phyloP scores from a whole-genome alignment of 2,888 invertebrate genomes.

The Opisthograptis luteolata region DNA sequence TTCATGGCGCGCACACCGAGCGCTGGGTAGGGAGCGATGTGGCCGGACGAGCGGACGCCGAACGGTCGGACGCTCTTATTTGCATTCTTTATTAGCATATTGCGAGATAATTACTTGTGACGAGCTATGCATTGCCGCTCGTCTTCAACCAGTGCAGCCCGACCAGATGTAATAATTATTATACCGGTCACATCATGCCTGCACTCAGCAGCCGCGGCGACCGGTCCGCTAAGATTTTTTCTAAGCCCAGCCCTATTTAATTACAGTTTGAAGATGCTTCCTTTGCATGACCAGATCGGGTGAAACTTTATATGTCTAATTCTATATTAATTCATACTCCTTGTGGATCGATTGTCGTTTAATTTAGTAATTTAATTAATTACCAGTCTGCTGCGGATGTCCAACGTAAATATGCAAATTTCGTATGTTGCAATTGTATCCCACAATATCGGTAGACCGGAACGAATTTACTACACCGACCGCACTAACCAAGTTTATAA shows the following conservation, averaged over 20 bases:
- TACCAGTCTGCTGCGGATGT: conserved; percentile 54
- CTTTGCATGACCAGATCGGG: conserved; percentile 47
- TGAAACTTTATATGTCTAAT: conserved; percentile 33
- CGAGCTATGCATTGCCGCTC: conserved; percentile 57
- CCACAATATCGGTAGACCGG: conserved; percentile 71
- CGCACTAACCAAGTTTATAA: conserved; percentile 49
- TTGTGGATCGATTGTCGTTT: conserved; percentile 47
- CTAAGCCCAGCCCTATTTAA: conserved; percentile 37
- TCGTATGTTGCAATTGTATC: conserved; percentile 67
- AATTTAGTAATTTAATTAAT: conserved; percentile 72
- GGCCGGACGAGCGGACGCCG: conserved; percentile 38
- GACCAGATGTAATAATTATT: conserved; percentile 58
- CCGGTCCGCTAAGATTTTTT: conserved; percentile 35
- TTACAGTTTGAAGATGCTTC: conserved; percentile 40
- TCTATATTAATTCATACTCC: conserved; percentile 35
- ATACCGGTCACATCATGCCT: conserved; percentile 52
- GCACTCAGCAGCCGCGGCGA: conserved; percentile 34
- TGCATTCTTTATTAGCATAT: conserved; percentile 77
- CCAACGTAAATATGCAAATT: conserved; percentile 78
- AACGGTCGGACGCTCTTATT: conserved; percentile 60
- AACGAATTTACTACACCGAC: conserved; percentile 60
- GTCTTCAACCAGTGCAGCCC: conserved; percentile 51
- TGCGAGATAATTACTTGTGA: conserved; percentile 76
- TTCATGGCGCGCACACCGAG: conserved; percentile 53
- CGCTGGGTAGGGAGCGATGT: conserved; percentile 37